phyloP scores from a whole-genome alignment of 2,797 vertebrate genomes.

The Parambassis ranga region DNA sequence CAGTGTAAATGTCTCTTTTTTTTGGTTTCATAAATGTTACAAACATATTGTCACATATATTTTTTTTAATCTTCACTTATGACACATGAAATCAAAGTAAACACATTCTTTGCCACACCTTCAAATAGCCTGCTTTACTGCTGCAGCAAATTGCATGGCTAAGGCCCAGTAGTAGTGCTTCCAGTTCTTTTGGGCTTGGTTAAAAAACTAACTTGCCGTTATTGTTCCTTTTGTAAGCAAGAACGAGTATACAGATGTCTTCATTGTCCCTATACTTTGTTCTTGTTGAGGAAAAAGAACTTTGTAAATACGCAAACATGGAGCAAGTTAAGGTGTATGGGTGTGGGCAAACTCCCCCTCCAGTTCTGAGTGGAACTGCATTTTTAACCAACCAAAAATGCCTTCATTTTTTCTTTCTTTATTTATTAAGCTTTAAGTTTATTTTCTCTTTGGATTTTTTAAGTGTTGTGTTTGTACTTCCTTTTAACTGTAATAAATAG shows the following conservation, averaged over 20 bases:
- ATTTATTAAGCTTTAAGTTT: neutral
- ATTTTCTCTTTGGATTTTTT: conserved; percentile 22
- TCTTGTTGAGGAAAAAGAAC: conserved; percentile 19
- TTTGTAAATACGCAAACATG: neutral
- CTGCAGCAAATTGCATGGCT: conserved; percentile 66
- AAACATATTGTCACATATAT: conserved; percentile 12
- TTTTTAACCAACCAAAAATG: conserved; percentile 71
- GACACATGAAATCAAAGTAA: conserved; percentile 6
- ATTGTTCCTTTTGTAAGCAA: conserved; percentile 20
- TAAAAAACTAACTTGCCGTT: conserved; percentile 58
- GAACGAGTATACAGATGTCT: conserved; percentile 34
- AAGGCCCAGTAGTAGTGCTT: conserved; percentile 50
- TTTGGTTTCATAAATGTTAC: neutral
- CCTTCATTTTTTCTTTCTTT: neutral
- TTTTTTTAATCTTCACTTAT: neutral
- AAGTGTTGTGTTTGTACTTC: conserved; percentile 11
- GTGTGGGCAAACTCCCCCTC: neutral
- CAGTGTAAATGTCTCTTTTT: neutral
- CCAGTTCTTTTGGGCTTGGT: conserved; percentile 59
- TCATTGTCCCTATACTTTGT: conserved; percentile 27
- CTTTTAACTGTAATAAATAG: conserved; percentile 2
- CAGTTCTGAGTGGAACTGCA: conserved; percentile 47
- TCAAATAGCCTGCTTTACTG: conserved; percentile 42
- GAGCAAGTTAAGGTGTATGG: conserved; percentile 13
- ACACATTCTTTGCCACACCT: conserved; percentile 24